Base-by-base conservation (phyloP, 2,797 vertebrate species). In the Echeneis naucrates region DNA sequence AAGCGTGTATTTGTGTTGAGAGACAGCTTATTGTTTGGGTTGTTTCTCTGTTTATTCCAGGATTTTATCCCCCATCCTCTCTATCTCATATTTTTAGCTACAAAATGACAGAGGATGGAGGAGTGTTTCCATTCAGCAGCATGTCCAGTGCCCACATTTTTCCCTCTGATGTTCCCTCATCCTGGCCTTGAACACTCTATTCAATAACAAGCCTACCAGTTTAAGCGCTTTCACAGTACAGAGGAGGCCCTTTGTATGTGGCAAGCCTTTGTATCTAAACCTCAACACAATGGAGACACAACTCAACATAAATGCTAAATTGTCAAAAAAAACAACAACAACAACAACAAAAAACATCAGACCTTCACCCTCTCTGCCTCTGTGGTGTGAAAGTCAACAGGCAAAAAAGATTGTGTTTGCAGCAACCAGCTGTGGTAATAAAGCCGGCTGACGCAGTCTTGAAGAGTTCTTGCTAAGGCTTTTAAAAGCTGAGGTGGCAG, bases 401-500 rank as follows among this genome's bases (percentile, higher is more conserved):
- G 35, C 53, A 38, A 56, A 77, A 72, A 68, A 32, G 61, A 68
- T 32, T 7, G 33, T 23, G 45, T 78, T 77, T 78, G 47, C 78
- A 78, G 80, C 71, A 62, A 70, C 76, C 72, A 73, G 68, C 78
- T 71, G 74, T 54, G 71, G 19, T 27, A 82, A 79, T 51, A 54
- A 51, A 44, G 66, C 58, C 30, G 44, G 68, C 60, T 70, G 77
- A 81, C 78, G 68, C 65, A 56, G 40, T 80, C 72, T 69, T 65
- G 27, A 69, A 74, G 69, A 72, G 54, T 69, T 78, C 65, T 87
- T 92, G 92, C 96, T 93, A 93, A 92, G 93, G 94, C 93, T 95
- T 96, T 95, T 95, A 96, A 88, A 94, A 94, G 92, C 94, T 92
- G 93, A 94, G 93, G 94, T 92, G 58, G 79, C 77, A 61, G 89